Conservation (phyloP, 1,140 invertebrate species). For the Penaeus japonicus region DNA sequence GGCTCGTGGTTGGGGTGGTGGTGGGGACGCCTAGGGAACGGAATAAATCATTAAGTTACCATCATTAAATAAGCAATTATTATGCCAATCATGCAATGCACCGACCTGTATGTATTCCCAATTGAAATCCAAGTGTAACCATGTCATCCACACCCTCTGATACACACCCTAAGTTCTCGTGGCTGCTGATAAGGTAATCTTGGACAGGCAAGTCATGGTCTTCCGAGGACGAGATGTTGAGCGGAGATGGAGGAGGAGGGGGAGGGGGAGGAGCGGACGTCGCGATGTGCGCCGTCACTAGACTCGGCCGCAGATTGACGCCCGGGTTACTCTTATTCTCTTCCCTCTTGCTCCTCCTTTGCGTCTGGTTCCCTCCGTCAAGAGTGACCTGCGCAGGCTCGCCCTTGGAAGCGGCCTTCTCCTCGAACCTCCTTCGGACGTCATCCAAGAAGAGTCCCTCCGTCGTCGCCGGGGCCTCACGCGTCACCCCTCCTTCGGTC, state of each 20-base stretch:
- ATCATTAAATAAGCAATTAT: not conserved
- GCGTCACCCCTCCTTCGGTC: too few relatives aligned
- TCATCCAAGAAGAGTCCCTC: not conserved
- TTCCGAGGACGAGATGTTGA: not conserved
- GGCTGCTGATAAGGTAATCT: not conserved
- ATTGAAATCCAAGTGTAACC: too few relatives aligned
- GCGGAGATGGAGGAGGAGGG: not conserved
- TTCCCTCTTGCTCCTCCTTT: not conserved
- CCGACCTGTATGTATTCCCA: not conserved
- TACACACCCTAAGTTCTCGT: not conserved
- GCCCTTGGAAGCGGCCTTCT: not conserved
- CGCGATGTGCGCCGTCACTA: slow-evolving; percentile 41
- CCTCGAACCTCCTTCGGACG: not conserved
- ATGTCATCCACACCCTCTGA: too few relatives aligned
- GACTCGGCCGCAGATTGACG: slow-evolving; percentile 10
- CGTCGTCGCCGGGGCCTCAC: not conserved
- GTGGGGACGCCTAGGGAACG: not conserved
- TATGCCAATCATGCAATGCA: not conserved
- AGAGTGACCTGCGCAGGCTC: not conserved
- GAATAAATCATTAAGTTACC: not conserved
- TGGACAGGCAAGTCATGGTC: not conserved
- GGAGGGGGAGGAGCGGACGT: not conserved
- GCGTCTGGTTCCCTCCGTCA: not conserved
- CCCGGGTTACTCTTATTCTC: not conserved
- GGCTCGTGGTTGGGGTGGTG: not conserved